These are phyloP conservation scores for Heterochromis multidens DNA, from an alignment of 2,113 vertebrate genomes.

Conservation along the genomic window DNA sequence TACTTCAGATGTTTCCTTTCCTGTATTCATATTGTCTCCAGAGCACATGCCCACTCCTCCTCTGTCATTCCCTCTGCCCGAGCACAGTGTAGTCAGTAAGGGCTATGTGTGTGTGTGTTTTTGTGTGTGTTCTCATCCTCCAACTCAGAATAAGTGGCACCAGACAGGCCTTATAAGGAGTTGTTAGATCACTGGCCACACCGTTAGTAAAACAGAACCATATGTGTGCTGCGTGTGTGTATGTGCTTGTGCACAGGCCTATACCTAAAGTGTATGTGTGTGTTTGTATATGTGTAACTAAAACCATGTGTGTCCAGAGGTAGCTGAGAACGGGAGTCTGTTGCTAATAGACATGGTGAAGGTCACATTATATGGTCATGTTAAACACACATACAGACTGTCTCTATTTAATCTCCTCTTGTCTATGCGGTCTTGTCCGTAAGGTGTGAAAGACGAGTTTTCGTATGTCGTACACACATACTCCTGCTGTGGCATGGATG, in stretches of 20 bases:
- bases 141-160: slow-evolving; percentile 75
- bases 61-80: slow-evolving; percentile 9
- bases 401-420: not conserved
- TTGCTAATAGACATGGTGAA: slow-evolving; percentile 69
- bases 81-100: slow-evolving; percentile 10
- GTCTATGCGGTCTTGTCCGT: not conserved
- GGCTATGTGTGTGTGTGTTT: slow-evolving; percentile 25
- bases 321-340: slow-evolving; percentile 70
- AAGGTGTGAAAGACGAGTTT: not conserved
- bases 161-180: slow-evolving; percentile 81
- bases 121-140: slow-evolving; percentile 56
- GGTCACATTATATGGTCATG: slow-evolving; percentile 70
- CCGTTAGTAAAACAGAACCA: slow-evolving; percentile 72
- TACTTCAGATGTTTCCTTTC: not conserved
- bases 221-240: slow-evolving; percentile 53
- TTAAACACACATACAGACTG: slow-evolving; percentile 40
- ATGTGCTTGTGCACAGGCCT: not conserved
- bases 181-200: slow-evolving; percentile 75
- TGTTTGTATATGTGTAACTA: slow-evolving; percentile 45
- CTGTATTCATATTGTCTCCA: not conserved
- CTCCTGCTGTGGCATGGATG: not conserved
- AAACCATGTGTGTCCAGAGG: slow-evolving; percentile 74
- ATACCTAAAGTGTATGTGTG: slow-evolving; percentile 23
- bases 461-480: not conserved
- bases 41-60: slow-evolving; percentile 3